Evolutionary conservation across 2,888 invertebrate genomes (phyloP), one percentile per base, ranked within the genome.

Genomic region (Mimas tiliae): DNA sequence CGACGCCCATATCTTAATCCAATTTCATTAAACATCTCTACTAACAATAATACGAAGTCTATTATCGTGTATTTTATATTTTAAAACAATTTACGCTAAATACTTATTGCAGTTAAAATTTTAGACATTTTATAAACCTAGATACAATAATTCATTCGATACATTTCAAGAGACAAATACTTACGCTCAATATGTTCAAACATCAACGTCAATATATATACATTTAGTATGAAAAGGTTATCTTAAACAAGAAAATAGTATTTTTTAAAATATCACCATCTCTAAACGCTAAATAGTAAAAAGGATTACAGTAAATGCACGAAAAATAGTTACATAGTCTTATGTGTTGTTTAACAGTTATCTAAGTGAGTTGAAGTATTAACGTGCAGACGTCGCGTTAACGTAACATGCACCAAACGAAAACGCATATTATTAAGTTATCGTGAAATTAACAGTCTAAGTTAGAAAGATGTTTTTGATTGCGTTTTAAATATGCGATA

Each of bases 291-390:
- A 86, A 86, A 86, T 84, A 86, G 85, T 92, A 89, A 87, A 90
- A 91, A 88, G 87, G 86, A 87, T 91, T 93, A 91, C 91, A 93
- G 93, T 93, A 93, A 92, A 93, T 91, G 88, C 91, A 89, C 93
- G 88, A 93, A 93, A 93, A 93, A 93, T 93, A 93, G 91, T 90
- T 82, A 86, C 81, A 87, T 89, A 91, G 89, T 91, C 88, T 91
- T 85, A 87, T 81, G 79, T 84, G 81, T 86, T 85, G 71, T 79
- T 79, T 85, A 89, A 88, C 83, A 84, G 82, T 86, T 81, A 81
- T 81, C 72, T 82, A 82, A 72, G 80, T 83, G 83, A 85, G 79
- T 83, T 86, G 86, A 87, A 85, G 86, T 78, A 74, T 73, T 79
- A 78, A 83, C 77, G 84, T 86, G 87, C 87, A 79, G 82, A 81